phyloP scores from a whole-genome alignment of 2,888 invertebrate species.

The Conistra vaccinii region DNA sequence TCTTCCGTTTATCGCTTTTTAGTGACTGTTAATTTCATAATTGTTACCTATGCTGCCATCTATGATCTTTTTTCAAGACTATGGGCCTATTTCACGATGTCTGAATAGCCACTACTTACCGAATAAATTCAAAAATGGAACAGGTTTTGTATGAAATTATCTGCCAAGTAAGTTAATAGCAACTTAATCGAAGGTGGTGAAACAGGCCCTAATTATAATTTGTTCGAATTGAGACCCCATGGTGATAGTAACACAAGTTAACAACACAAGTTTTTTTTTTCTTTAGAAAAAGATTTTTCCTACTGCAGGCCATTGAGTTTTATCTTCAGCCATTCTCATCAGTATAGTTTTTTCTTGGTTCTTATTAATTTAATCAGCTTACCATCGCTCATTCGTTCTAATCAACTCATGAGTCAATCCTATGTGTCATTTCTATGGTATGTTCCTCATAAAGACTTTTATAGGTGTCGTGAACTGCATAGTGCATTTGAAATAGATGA shows the following conservation, averaged over 20 bases:
- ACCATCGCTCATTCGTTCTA: not conserved
- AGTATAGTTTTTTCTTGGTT: not conserved
- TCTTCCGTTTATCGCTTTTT: no score
- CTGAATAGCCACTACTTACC: no score
- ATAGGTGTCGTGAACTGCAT: slow-evolving; percentile 6
- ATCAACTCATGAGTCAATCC: slow-evolving; percentile 74
- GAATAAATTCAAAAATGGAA: no score
- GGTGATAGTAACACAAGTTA: not conserved
- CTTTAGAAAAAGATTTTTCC: not conserved
- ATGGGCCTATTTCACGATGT: no score
- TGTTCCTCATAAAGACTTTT: slow-evolving; percentile 28
- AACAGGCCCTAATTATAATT: no score
- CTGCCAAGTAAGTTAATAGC: no score
- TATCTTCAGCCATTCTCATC: not conserved
- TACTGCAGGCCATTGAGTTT: not conserved
- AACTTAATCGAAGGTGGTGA: no score
- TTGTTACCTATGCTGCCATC: no score
- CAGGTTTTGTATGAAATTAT: no score
- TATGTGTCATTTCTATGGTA: slow-evolving; percentile 61
- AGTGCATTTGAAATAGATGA: slow-evolving; percentile 25
- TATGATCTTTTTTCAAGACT: no score
- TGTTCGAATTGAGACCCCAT: no score
- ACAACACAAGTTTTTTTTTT: not conserved
- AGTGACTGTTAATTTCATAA: no score
- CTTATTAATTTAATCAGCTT: slow-evolving; percentile 1